phyloP scores from a whole-genome alignment of 2,888 invertebrate genomes.

The Biston betularia region DNA sequence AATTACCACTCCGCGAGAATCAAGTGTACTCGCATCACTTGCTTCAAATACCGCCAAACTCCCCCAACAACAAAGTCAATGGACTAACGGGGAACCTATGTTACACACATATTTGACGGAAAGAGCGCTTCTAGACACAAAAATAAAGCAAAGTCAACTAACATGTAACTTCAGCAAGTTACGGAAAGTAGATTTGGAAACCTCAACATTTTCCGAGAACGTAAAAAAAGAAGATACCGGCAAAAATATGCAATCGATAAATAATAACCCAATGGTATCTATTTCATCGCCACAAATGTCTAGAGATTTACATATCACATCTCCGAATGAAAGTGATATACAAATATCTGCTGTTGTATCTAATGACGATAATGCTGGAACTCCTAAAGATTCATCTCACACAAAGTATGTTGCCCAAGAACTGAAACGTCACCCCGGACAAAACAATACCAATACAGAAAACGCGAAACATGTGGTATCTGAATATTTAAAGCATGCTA shows the following conservation, averaged over 20 bases:
- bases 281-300: constrained; percentile 48
- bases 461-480: constrained; percentile 89
- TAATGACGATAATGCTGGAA: constrained; percentile 57
- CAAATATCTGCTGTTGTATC: constrained; percentile 44
- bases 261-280: constrained; percentile 48
- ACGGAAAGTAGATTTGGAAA: constrained; percentile 72
- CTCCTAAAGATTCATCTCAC: constrained; percentile 49
- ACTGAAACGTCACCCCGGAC: constrained; percentile 59
- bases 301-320: constrained; percentile 51
- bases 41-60: constrained; percentile 88
- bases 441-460: constrained; percentile 70
- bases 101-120: constrained; percentile 91
- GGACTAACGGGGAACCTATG: constrained; percentile 88
- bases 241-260: constrained; percentile 50
- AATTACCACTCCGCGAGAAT: constrained; percentile 88
- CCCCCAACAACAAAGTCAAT: constrained; percentile 85
- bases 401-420: constrained; percentile 52
- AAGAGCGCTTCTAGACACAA: constrained; percentile 89
- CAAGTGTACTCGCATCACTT: constrained; percentile 87
- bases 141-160: constrained; percentile 89
- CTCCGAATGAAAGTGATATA: constrained; percentile 51
- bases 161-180: constrained; percentile 70
- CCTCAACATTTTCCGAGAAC: constrained; percentile 61
- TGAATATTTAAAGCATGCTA: constrained; percentile 88
- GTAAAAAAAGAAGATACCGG: constrained; percentile 53